These are phyloP conservation scores for Polyommatus icarus DNA, from an alignment of 2,888 invertebrate species.

Conservation along the genomic window DNA sequence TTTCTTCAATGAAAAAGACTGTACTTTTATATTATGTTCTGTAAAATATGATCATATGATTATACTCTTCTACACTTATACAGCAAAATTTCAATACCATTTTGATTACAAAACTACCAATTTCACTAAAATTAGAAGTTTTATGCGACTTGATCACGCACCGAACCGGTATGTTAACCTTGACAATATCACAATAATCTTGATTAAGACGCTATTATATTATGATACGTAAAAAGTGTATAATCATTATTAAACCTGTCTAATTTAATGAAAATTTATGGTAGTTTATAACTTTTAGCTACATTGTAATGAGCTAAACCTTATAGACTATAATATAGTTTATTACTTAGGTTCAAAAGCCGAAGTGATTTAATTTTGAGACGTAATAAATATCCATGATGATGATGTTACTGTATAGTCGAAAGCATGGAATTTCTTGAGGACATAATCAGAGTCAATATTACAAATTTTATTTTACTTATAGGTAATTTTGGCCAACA, in stretches of 20 bases:
- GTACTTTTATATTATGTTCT: too few relatives aligned
- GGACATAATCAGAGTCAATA: too few relatives aligned
- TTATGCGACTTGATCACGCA: neutral
- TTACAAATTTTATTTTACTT: too few relatives aligned
- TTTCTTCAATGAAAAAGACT: too few relatives aligned
- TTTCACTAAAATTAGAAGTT: neutral
- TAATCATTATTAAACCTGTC: neutral
- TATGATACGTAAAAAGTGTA: too few relatives aligned
- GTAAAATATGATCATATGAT: too few relatives aligned
- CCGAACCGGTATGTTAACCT: constrained; percentile 1
- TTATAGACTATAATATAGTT: neutral
- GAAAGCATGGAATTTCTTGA: too few relatives aligned
- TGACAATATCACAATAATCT: neutral
- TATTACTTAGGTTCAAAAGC: neutral
- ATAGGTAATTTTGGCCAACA: too few relatives aligned
- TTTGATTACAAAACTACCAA: neutral
- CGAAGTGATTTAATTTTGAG: neutral
- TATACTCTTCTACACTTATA: too few relatives aligned
- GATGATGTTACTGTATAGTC: too few relatives aligned
- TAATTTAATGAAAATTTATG: neutral
- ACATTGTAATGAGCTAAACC: neutral
- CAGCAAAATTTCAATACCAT: neutral
- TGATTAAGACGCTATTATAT: too few relatives aligned
- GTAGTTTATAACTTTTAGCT: neutral
- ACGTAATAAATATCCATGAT: neutral